These are phyloP conservation scores for Uropetala carovei DNA, from an alignment of 2,888 invertebrate species.

Conservation along the genomic window DNA sequence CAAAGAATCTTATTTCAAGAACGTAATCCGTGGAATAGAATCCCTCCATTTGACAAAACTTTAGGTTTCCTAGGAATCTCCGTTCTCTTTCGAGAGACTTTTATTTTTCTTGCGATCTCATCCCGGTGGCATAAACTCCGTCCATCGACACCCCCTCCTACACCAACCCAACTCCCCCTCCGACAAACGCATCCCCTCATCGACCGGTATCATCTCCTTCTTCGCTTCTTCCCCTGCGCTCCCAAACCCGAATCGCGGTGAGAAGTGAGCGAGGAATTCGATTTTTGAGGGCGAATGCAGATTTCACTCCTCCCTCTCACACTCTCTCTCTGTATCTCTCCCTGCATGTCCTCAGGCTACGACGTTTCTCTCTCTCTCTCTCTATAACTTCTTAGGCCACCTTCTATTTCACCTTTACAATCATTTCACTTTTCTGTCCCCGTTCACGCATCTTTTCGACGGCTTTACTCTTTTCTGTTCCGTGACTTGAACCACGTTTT, in stretches of 20 bases:
- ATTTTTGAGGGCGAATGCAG: constrained; percentile 47
- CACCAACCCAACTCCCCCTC: neutral
- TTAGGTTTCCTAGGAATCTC: constrained; percentile 34
- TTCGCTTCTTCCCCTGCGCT: no score
- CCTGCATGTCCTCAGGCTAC: no score
- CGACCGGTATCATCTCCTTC: no score
- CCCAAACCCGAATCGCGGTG: neutral
- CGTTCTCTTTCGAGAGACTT: neutral
- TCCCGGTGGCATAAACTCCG: constrained; percentile 19
- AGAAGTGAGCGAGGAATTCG: constrained; percentile 36
- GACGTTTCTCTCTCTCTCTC: no score
- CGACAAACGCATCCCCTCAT: no score
- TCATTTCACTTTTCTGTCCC: no score
- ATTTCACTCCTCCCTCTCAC: constrained; percentile 15
- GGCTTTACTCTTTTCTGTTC: neutral
- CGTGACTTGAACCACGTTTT: neutral
- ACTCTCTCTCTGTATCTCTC: constrained; percentile 35
- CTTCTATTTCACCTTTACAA: no score
- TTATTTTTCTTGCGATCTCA: constrained; percentile 57
- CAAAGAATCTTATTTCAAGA: neutral
- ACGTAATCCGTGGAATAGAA: neutral
- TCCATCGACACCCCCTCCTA: constrained; percentile 23
- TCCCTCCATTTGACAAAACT: constrained; percentile 40
- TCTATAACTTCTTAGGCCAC: constrained; percentile 21
- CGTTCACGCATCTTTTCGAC: no score